Evolutionary conservation across 2,113 vertebrate genomes (phyloP), one percentile per base, ranked within the genome.

Genomic region (Ceyx margarethae): DNA sequence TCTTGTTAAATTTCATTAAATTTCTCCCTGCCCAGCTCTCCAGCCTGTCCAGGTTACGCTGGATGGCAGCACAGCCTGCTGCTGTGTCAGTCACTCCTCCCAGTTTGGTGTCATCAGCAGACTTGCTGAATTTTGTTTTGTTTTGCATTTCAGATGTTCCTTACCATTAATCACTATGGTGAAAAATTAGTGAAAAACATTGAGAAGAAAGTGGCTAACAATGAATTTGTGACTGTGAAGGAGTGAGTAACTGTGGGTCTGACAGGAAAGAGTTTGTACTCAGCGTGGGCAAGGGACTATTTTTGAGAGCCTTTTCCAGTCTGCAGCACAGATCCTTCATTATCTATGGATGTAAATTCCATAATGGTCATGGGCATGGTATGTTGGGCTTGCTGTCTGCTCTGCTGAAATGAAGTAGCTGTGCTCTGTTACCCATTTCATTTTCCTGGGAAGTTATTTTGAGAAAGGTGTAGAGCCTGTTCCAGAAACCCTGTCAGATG

Each of bases 81-180:
- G 37, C 37, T 37, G 37, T 37, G 37, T 37, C 37, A 37, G 37
- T 11, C 37, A 37, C 37, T 37, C 37, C 37, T 37, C 37, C 37
- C 37, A 37, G 37, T 37, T 37, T 37, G 37, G 37, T 37, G 37
- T 37, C 37, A 37, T 37, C 37, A 37, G 37, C 37, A 37, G 37
- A 37, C 37, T 37, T 37, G 37, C 37, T 37, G 37, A 37, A 37
- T 37, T 37, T 37, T 81, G 6, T 35, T 94, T 31, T 61, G 80
- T 18, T 92, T 89, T 96, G 85, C 26, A 31, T 87, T 93, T 90
- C 94, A 99, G 98, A 98, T 98, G 97, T 97, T 98, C 50, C 95
- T 72, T 22, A 96, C 98, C 43, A 96, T 99, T 91, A 94, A 89
- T 37, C 81, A 87, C 8, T 97, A 98, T 68, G 97, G 97, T 77